phyloP scores from a whole-genome alignment of 2,888 invertebrate species.

The Pyrrhosoma nymphula region DNA sequence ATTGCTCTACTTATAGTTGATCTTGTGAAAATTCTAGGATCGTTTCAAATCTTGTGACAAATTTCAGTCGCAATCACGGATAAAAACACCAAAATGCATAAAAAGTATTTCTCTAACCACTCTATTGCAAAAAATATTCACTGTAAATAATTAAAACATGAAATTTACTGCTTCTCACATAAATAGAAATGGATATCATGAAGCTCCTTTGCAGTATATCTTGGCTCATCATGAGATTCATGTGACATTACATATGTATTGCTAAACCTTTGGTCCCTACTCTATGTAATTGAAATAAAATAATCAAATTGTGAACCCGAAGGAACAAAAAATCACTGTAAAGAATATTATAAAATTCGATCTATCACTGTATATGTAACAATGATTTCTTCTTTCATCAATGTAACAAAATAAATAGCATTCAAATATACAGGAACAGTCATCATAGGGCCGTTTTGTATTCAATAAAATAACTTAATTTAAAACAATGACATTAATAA shows the following conservation, averaged over 20 bases:
- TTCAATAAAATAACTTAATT: constrained; percentile 54
- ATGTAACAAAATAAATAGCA: constrained; percentile 65
- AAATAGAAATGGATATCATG: neutral
- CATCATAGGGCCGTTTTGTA: constrained; percentile 30
- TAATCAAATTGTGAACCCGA: constrained; percentile 46
- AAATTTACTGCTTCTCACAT: neutral
- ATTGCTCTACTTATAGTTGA: neutral
- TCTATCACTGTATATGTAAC: neutral
- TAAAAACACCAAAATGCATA: neutral
- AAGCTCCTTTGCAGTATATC: neutral
- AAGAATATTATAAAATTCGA: constrained; percentile 22
- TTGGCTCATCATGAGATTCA: constrained; percentile 47
- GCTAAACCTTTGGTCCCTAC: constrained; percentile 66
- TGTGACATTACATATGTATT: constrained; percentile 49
- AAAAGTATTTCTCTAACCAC: neutral
- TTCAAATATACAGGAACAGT: constrained; percentile 66
- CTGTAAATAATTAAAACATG: neutral
- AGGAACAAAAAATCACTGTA: constrained; percentile 50
- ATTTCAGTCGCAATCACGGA: neutral
- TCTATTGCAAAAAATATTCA: neutral
- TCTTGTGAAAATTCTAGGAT: neutral
- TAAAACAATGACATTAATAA: constrained; percentile 60
- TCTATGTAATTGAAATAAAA: constrained; percentile 52
- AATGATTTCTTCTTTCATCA: neutral
- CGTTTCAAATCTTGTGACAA: neutral